phyloP scores from a whole-genome alignment of 2,888 invertebrate species.

The Brachyptera risi region DNA sequence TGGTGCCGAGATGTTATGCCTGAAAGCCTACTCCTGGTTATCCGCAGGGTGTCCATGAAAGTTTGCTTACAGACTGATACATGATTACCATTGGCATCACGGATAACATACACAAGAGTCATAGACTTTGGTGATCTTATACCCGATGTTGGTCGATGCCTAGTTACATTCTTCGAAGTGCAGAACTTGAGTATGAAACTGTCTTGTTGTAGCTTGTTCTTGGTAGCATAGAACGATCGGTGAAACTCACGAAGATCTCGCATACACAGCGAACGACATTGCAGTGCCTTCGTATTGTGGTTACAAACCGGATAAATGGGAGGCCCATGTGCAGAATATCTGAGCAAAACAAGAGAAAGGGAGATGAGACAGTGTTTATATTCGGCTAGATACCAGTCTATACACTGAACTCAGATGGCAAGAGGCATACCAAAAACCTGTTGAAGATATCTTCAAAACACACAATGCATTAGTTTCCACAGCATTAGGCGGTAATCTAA shows the following conservation, averaged over 20 bases:
- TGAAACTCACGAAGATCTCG: slow-evolving; percentile 6
- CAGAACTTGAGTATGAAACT: slow-evolving; percentile 1
- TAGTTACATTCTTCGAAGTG: background rate
- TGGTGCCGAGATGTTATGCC: background rate
- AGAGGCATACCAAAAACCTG: background rate
- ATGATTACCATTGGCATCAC: background rate
- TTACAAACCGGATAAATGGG: background rate
- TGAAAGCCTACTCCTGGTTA: background rate
- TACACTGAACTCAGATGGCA: too few relatives aligned
- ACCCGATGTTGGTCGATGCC: background rate
- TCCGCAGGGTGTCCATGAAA: background rate
- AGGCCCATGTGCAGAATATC: slow-evolving; percentile 1
- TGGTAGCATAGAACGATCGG: slow-evolving; percentile 4
- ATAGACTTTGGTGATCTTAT: background rate
- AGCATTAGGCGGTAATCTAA: too few relatives aligned
- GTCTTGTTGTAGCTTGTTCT: slow-evolving; percentile 10
- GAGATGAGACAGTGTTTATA: too few relatives aligned
- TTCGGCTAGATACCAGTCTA: too few relatives aligned
- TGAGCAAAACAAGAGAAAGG: too few relatives aligned
- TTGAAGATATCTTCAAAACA: too few relatives aligned
- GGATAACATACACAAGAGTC: background rate
- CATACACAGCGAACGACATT: slow-evolving; percentile 7
- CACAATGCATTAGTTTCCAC: too few relatives aligned
- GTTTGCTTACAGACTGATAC: background rate
- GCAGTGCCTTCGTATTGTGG: slow-evolving; percentile 1